Percentiles rank a stretch among this genome's conserved stretches.
These are phyloP conservation scores for Oryctolagus cuniculus DNA, from an alignment of 2,113 vertebrate genomes.

Conservation along the genomic window mOryCun1.1 NC_091444.1:31695501-31696000, in stretches of 20 bases:
- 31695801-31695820: constrained; percentile 72
- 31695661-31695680: constrained; percentile 86
- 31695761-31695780: constrained; percentile 86
- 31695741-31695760: constrained; percentile 85
- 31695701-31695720: constrained; percentile 88
- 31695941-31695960: background rate
- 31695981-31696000: no score
- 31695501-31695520: constrained; percentile 79
- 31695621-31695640: constrained; percentile 69
- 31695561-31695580: constrained; percentile 87
- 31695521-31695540: constrained; percentile 84
- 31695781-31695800: constrained; percentile 87
- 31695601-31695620: constrained; percentile 68
- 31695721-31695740: constrained; percentile 92
- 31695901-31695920: background rate
- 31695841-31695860: background rate
- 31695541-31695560: constrained; percentile 87
- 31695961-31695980: background rate
- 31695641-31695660: constrained; percentile 83
- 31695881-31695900: constrained; percentile 42
- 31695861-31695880: constrained; percentile 34
- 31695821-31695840: constrained; percentile 82
- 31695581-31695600: constrained; percentile 86
- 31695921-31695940: constrained; percentile 21
- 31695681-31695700: constrained; percentile 88